These are phyloP conservation scores for Alouatta palliata DNA, from an alignment of 2,113 vertebrate genomes.

Conservation along the genomic window DNA sequence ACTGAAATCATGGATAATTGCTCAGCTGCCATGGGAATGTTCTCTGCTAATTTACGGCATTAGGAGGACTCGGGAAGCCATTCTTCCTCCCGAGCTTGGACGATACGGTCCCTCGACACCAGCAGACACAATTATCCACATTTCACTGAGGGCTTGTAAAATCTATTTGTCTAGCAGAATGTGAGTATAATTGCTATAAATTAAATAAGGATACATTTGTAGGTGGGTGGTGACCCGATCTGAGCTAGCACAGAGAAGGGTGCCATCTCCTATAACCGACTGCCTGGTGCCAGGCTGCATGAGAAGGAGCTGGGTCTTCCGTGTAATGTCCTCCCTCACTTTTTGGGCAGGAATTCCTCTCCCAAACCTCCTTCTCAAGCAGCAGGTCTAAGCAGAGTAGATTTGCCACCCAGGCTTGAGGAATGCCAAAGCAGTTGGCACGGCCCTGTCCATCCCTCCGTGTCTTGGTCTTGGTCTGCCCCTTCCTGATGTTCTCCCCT, in stretches of 20 bases:
- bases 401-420: not conserved
- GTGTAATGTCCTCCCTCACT: accelerated
- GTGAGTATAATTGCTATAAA: slow-evolving; percentile 65
- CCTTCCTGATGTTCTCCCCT: not conserved
- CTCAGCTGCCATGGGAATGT: slow-evolving; percentile 82
- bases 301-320: accelerated
- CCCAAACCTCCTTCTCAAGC: accelerated
- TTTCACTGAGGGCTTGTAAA: slow-evolving; percentile 77
- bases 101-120: slow-evolving; percentile 51
- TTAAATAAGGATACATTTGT: slow-evolving; percentile 51
- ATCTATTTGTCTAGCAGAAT: slow-evolving; percentile 79
- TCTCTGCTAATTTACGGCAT: slow-evolving; percentile 82
- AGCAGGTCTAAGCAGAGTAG: not conserved
- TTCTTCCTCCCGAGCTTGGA: slow-evolving; percentile 56
- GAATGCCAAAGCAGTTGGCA: not conserved
- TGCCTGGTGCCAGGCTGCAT: not conserved
- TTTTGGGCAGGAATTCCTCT: accelerated
- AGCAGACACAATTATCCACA: slow-evolving; percentile 67
- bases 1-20: slow-evolving; percentile 81
- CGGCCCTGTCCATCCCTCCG: not conserved
- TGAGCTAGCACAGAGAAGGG: not conserved
- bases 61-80: slow-evolving; percentile 30
- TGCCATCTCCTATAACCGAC: slow-evolving; percentile 61
- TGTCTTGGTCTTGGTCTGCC: not conserved
- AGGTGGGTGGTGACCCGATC: slow-evolving; percentile 51